Evolutionary conservation across 2,888 invertebrate genomes (phyloP).

Genomic region (Chloromyia formosa): DNA sequence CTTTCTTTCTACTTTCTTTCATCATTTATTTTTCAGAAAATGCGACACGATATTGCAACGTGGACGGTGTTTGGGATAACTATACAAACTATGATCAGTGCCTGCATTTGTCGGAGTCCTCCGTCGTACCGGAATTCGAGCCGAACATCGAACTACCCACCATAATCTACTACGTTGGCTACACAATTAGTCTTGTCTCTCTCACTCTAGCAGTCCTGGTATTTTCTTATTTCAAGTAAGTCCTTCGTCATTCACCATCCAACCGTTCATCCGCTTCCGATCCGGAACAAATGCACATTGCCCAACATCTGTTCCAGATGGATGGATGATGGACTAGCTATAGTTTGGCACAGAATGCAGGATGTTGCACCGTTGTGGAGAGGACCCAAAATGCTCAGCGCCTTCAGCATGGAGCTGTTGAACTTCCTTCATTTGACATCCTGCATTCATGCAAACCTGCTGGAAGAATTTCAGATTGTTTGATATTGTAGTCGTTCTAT

Average conservation of each 20-base stretch:
- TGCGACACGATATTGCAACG: conserved; percentile 78
- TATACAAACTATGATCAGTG: conserved; percentile 80
- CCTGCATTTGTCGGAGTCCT: conserved; percentile 66
- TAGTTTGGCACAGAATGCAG: too few relatives aligned
- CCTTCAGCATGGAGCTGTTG: neutral
- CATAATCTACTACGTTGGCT: conserved; percentile 84
- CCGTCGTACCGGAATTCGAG: conserved; percentile 67
- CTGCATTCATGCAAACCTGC: neutral
- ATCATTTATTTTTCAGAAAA: conserved; percentile 72
- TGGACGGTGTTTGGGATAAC: conserved; percentile 83
- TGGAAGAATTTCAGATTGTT: neutral
- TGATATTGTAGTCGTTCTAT: conserved; percentile 20
- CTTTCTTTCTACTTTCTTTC: too few relatives aligned
- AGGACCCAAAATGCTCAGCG: too few relatives aligned
- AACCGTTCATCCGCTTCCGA: neutral
- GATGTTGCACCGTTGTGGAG: too few relatives aligned
- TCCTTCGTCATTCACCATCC: conserved; percentile 52
- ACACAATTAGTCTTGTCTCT: conserved; percentile 83
- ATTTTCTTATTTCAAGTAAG: conserved; percentile 91
- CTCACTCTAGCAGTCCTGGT: conserved; percentile 84
- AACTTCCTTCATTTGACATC: neutral
- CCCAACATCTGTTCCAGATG: neutral
- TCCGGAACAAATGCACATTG: neutral
- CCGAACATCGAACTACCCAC: conserved; percentile 69
- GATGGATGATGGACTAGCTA: conserved; percentile 40